These are phyloP conservation scores for Sinonovacula constricta DNA, from an alignment of 1,140 invertebrate genomes.

Conservation along the genomic window DNA sequence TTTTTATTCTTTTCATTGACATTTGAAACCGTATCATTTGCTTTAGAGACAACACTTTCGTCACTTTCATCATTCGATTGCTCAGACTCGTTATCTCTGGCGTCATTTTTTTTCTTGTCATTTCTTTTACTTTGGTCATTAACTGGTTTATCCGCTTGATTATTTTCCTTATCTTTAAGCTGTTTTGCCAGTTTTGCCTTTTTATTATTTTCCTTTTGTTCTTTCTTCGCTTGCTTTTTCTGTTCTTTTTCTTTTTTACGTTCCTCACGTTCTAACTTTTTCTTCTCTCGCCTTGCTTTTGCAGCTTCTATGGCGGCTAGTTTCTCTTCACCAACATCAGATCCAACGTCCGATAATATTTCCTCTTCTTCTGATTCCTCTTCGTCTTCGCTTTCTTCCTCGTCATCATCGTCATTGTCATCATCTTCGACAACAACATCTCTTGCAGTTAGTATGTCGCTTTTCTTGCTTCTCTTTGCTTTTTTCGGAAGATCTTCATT, in stretches of 20 bases:
- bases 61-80: neutral
- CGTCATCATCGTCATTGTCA: constrained; percentile 28
- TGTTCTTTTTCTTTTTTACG: constrained; percentile 1
- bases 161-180: neutral
- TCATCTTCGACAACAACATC: constrained; percentile 14
- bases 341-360: neutral
- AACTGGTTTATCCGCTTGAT: neutral
- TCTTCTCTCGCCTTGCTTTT: constrained; percentile 24
- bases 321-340: constrained; percentile 13
- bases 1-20: constrained; percentile 6
- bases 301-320: constrained; percentile 18
- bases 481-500: no score
- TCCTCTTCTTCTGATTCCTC: neutral
- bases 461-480: no score
- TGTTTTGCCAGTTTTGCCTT: constrained; percentile 13
- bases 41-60: neutral
- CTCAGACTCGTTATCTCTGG: neutral
- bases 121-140: neutral
- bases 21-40: neutral
- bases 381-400: constrained; percentile 12
- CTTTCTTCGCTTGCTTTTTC: neutral
- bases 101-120: neutral
- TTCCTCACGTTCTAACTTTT: constrained; percentile 19
- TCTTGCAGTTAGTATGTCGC: no score
- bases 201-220: neutral